phyloP scores from a whole-genome alignment of 2,797 vertebrate genomes.

The Sebastes elongatus region DNA sequence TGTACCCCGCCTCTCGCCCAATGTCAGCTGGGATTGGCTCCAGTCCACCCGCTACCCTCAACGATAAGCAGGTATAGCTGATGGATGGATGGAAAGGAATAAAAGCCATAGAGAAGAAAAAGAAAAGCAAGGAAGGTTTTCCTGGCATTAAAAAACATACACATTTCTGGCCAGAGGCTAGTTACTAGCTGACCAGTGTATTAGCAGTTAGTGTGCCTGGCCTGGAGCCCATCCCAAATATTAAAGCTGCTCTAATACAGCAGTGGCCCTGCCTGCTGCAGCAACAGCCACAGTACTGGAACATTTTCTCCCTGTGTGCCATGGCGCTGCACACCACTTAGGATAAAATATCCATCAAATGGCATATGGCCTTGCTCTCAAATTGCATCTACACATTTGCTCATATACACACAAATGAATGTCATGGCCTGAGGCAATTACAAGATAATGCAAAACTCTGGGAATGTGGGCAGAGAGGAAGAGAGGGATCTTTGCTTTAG shows the following conservation, averaged over 20 bases:
- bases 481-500: neutral
- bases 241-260: slow-evolving; percentile 57
- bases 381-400: slow-evolving; percentile 23
- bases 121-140: neutral
- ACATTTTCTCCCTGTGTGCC: slow-evolving; percentile 17
- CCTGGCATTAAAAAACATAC: slow-evolving; percentile 3
- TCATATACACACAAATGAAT: slow-evolving; percentile 6
- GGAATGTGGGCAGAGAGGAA: neutral
- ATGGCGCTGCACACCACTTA: slow-evolving; percentile 12
- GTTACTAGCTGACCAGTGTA: slow-evolving; percentile 13
- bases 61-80: neutral
- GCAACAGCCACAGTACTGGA: slow-evolving; percentile 21
- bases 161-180: neutral
- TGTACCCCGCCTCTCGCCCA: neutral
- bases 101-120: neutral
- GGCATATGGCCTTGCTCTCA: neutral
- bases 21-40: neutral
- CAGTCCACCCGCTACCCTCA: neutral
- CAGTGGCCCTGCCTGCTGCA: slow-evolving; percentile 29
- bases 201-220: slow-evolving; percentile 41
- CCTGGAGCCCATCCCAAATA: slow-evolving; percentile 38
- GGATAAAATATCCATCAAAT: slow-evolving; percentile 40
- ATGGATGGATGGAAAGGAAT: neutral
- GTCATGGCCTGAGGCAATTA: neutral
- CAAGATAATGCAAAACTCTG: neutral